Evolutionary conservation across 1,140 invertebrate species (phyloP).

Genomic region (Drosophila sulfurigaster): DNA sequence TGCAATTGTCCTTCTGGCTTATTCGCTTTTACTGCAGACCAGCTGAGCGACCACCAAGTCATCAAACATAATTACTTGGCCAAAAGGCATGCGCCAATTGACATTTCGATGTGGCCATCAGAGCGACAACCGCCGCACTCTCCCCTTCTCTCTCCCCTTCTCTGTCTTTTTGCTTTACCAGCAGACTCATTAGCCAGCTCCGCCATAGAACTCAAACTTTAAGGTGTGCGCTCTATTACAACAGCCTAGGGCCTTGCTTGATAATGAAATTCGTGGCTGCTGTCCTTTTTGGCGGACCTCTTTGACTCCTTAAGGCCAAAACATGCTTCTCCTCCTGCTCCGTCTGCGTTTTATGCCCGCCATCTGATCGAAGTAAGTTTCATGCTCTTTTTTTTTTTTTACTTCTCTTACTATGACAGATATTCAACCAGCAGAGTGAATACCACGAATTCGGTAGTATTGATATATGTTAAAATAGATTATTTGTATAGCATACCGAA

Average conservation of each 20-base stretch:
- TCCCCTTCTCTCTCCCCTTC: neutral
- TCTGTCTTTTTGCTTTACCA: neutral
- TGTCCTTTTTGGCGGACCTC: constrained; percentile 24
- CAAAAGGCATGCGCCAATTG: constrained; percentile 74
- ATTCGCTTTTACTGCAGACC: constrained; percentile 39
- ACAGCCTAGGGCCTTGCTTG: constrained; percentile 51
- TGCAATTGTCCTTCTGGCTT: constrained; percentile 24
- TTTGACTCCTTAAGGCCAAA: neutral
- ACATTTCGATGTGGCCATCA: constrained; percentile 53
- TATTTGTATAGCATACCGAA: too few species aligned
- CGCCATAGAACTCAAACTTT: constrained; percentile 43
- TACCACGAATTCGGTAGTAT: too few species aligned
- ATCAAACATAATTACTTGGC: constrained; percentile 79
- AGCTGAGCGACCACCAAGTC: constrained; percentile 48
- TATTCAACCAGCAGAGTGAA: too few species aligned
- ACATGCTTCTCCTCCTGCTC: neutral
- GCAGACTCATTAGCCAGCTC: constrained; percentile 54
- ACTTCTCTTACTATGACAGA: too few species aligned
- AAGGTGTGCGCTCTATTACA: constrained; percentile 44
- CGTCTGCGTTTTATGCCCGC: neutral
- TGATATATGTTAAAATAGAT: too few species aligned
- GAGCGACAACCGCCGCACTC: constrained; percentile 8
- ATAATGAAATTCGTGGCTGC: constrained; percentile 65
- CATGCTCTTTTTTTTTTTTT: too few species aligned
- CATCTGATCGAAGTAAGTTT: neutral